Conservation (phyloP, 2,797 vertebrate genomes). For the Sphenopsis melanotis region DNA sequence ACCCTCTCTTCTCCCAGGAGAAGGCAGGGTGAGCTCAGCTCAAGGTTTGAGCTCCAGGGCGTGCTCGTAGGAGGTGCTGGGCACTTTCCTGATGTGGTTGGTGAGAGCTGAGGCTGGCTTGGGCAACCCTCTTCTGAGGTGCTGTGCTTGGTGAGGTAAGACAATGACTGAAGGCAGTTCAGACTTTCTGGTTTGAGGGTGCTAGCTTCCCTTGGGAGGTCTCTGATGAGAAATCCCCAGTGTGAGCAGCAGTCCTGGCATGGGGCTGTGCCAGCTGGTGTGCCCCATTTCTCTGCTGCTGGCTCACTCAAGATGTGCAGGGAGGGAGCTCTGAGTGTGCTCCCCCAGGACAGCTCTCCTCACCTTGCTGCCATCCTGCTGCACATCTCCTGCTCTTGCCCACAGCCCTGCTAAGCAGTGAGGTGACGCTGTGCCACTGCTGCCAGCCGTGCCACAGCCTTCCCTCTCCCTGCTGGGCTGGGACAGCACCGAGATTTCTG, state of each 20-base stretch:
- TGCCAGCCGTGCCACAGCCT: neutral
- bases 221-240: neutral
- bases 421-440: neutral
- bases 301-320: rapidly evolving
- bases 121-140: neutral
- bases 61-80: rapidly evolving
- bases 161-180: neutral
- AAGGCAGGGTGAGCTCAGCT: neutral
- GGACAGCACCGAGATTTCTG: neutral
- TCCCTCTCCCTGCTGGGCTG: neutral
- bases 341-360: neutral
- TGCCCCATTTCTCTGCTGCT: neutral
- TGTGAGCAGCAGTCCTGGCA: neutral
- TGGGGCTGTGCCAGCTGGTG: neutral
- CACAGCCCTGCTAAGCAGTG: rapidly evolving
- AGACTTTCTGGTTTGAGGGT: neutral
- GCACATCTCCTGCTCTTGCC: neutral
- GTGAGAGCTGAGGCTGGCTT: neutral
- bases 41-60: rapidly evolving
- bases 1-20: neutral
- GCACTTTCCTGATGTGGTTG: neutral
- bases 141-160: neutral
- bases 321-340: neutral
- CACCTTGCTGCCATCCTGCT: neutral
- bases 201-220: rapidly evolving